These are phyloP conservation scores for Ypsolopha scabrella DNA, from an alignment of 2,888 invertebrate species.

Conservation along the genomic window DNA sequence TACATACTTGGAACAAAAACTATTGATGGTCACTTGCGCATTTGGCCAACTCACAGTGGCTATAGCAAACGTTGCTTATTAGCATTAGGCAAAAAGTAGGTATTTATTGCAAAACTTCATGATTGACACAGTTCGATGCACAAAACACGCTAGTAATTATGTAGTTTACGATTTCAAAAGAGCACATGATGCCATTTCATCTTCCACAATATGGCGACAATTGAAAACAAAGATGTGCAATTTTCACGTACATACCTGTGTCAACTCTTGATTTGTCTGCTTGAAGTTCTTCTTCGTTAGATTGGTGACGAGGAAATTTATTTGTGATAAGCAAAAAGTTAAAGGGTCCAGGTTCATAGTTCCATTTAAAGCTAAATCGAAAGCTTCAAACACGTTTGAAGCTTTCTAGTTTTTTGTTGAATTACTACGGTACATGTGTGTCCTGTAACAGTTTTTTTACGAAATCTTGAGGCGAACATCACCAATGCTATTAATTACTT, in stretches of 20 bases:
- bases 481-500: slow-evolving; percentile 60
- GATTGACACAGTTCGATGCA: neutral
- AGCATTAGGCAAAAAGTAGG: no score
- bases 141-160: neutral
- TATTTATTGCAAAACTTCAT: no score
- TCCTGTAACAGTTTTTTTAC: slow-evolving; percentile 54
- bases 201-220: slow-evolving; percentile 57
- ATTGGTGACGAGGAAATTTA: slow-evolving; percentile 96
- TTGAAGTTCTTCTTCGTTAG: slow-evolving; percentile 96
- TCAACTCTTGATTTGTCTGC: slow-evolving; percentile 89
- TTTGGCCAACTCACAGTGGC: neutral
- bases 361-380: slow-evolving; percentile 90
- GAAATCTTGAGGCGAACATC: slow-evolving; percentile 64
- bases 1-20: neutral
- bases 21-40: neutral
- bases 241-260: slow-evolving; percentile 83
- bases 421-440: slow-evolving; percentile 64
- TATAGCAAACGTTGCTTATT: neutral
- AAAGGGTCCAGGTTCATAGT: slow-evolving; percentile 99
- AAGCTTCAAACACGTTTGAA: slow-evolving; percentile 96
- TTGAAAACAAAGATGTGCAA: slow-evolving; percentile 16
- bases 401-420: slow-evolving; percentile 87
- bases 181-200: slow-evolving; percentile 15
- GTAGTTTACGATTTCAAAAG: neutral
- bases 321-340: slow-evolving; percentile 98